Base-by-base conservation (phyloP, 2,888 invertebrate genomes). In the Rhamnusium bicolor region DNA sequence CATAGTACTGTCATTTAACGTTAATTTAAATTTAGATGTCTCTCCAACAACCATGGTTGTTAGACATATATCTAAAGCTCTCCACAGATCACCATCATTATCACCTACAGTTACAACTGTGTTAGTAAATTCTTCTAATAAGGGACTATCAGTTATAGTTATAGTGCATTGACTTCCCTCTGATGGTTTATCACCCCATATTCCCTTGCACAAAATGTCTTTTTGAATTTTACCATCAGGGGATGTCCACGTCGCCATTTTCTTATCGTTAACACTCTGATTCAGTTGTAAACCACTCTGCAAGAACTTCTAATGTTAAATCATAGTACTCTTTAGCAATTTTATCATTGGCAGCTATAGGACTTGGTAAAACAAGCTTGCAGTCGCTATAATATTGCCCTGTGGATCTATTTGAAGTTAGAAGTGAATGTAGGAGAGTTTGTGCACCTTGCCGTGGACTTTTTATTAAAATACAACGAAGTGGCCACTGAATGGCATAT, bases 1-100 rank as follows among this genome's bases (percentile, higher is more conserved):
- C 8, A 89, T 80, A 24, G 78, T 72, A 19, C 75, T 72, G 76
- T 54, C 80, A 71, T 86, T 86, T 0, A 88, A 84, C 58, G 78
- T 73, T 58, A 91, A 87, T 18, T 76, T 84, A 77, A 90, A 89
- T n/a, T 80, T 82, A 0, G 90, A 87, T 8, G 83, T 85, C 85
- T 91, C 91, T 16, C 88, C 87, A 2, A 84, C 79, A 27, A 88
- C 74, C 89, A 91, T 90, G 70, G 89, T 89, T 67, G 86, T 85
- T 68, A 91, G 81, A 60, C 90, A 85, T 58, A 88, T 79, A 79
- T 91, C 90, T 54, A 90, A 77, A 72, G 89, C 87, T 70, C 87
- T 88, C 75, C 90, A 90, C 63, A 90, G 81, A 2, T 89, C 88
- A 2, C 88, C 87, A 69, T 87, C 78, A 47, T 86, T 87, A 62